A percentile compares a stretch with the other conserved stretches of the same genome.
Evolutionary conservation across 2,113 vertebrate species (phyloP).

Genomic region (Alouatta palliata): DNA sequence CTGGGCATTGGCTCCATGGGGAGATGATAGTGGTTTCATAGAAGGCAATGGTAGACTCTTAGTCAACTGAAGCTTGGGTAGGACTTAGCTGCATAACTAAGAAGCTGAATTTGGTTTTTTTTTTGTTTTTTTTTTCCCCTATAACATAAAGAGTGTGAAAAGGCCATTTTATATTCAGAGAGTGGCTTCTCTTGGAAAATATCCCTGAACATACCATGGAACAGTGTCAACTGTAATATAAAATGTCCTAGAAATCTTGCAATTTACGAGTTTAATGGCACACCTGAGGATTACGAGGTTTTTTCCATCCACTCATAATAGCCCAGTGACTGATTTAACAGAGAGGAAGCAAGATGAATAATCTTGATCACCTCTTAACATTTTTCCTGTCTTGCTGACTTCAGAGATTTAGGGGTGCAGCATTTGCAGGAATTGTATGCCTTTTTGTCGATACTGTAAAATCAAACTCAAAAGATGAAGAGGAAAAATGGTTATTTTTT

Average conservation of each 20-base stretch:
- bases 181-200: slow-evolving; percentile 66
- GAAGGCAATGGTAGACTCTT: background rate
- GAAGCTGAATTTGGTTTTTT: background rate
- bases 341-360: slow-evolving; percentile 65
- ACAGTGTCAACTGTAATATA: slow-evolving; percentile 66
- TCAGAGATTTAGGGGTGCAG: slow-evolving; percentile 50
- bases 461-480: background rate
- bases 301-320: slow-evolving; percentile 62
- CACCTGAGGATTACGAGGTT: slow-evolving; percentile 65
- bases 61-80: background rate
- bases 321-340: slow-evolving; percentile 69
- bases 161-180: slow-evolving; percentile 36
- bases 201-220: slow-evolving; percentile 58
- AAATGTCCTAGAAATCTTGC: slow-evolving; percentile 68
- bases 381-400: slow-evolving; percentile 56
- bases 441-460: slow-evolving; percentile 48
- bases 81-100: background rate
- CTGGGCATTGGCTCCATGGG: background rate
- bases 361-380: slow-evolving; percentile 50
- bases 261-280: slow-evolving; percentile 68
- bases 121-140: background rate
- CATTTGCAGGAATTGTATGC: slow-evolving; percentile 21
- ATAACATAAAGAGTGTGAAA: slow-evolving; percentile 40
- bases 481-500: background rate
- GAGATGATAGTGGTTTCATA: background rate